phyloP scores from a whole-genome alignment of 1,140 invertebrate species.

The Hylyphantes graminicola region DNA sequence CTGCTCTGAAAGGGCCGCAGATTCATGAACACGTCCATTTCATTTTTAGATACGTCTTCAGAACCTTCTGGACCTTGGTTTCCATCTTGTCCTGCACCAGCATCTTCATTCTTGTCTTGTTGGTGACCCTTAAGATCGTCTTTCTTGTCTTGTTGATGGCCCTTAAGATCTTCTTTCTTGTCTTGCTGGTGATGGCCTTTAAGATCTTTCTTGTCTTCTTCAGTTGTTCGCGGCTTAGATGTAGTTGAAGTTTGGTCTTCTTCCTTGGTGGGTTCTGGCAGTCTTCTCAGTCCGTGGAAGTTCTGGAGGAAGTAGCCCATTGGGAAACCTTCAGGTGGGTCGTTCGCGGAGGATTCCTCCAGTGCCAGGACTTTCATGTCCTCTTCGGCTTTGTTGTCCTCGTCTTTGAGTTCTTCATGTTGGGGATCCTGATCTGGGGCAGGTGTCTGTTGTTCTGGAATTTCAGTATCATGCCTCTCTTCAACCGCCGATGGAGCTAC shows the following conservation, averaged over 20 bases:
- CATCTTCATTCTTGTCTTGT: neutral
- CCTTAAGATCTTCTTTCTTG: neutral
- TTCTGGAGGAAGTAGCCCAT: conserved; percentile 38
- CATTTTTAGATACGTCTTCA: neutral
- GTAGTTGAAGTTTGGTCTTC: neutral
- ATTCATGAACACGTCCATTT: conserved; percentile 38
- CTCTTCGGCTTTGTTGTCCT: conserved; percentile 3
- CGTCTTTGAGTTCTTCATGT: neutral
- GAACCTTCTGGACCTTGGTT: neutral
- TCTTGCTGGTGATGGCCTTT: neutral
- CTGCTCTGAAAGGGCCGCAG: conserved; percentile 33
- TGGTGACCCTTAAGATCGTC: neutral
- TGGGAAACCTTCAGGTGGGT: conserved; percentile 52
- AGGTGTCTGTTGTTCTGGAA: neutral
- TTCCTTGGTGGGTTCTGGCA: conserved; percentile 53
- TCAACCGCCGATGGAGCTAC: too few species aligned
- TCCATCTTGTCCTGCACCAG: neutral
- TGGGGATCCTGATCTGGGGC: neutral
- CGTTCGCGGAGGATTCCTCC: conserved; percentile 21
- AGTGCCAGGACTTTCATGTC: conserved; percentile 25
- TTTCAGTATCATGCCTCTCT: too few species aligned
- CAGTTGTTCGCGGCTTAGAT: neutral
- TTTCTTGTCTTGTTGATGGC: neutral
- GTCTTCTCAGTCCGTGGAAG: conserved; percentile 40
- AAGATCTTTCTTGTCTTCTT: conserved; percentile 21